These are phyloP conservation scores for Nymphalis polychloros DNA, from an alignment of 2,888 invertebrate genomes.

Conservation along the genomic window DNA sequence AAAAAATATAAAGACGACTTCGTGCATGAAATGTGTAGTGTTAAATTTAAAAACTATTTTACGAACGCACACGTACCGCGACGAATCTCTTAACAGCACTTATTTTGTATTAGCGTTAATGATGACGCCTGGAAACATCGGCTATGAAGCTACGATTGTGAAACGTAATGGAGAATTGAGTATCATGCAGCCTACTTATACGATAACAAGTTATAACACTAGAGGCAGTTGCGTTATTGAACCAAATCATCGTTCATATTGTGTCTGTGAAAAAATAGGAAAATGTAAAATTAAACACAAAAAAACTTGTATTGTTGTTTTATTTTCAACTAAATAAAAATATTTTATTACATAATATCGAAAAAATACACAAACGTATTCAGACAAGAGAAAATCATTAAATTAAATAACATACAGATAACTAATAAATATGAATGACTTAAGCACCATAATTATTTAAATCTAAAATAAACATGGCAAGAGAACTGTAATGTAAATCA, in stretches of 20 bases:
- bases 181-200: conserved; percentile 79
- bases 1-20: conserved; percentile 48
- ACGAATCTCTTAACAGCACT: conserved; percentile 51
- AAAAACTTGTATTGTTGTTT: conserved; percentile 1
- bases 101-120: conserved; percentile 84
- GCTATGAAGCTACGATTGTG: conserved; percentile 85
- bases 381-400: neutral
- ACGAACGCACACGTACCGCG: conserved; percentile 60
- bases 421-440: neutral
- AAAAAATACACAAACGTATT: conserved; percentile 2
- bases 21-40: conserved; percentile 71
- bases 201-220: conserved; percentile 52
- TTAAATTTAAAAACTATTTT: conserved; percentile 75
- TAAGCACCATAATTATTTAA: conserved; percentile 6
- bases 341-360: neutral
- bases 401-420: neutral
- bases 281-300: conserved; percentile 38
- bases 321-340: conserved; percentile 7
- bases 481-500: too few relatives aligned
- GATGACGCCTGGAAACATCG: conserved; percentile 83
- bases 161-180: conserved; percentile 60
- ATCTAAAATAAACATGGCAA: neutral
- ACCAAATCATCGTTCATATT: conserved; percentile 50
- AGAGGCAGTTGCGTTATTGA: conserved; percentile 54
- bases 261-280: conserved; percentile 50